Evolutionary conservation across 2,888 invertebrate species (phyloP).

Genomic region (Pristionchus exspectatus): DNA sequence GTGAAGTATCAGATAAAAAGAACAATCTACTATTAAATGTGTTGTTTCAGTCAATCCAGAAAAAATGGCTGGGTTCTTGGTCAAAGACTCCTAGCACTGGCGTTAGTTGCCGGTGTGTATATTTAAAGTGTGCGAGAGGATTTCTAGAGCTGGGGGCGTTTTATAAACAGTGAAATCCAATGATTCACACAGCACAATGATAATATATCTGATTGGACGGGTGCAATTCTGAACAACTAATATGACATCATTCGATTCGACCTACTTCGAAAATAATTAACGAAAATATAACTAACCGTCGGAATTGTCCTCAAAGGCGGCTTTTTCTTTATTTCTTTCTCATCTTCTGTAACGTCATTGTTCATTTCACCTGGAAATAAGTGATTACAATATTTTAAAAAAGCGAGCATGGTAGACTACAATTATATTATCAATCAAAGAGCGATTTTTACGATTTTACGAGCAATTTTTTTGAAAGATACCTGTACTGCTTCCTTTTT

Average conservation of each 20-base stretch:
- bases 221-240: no score
- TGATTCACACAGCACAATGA: neutral
- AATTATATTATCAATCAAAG: no score
- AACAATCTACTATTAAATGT: neutral
- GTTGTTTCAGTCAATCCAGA: no score
- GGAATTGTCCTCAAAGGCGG: slow-evolving; percentile 7
- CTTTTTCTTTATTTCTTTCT: slow-evolving; percentile 9
- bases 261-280: neutral
- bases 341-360: slow-evolving; percentile 4
- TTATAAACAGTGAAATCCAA: neutral
- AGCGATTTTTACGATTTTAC: no score
- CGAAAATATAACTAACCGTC: neutral
- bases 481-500: no score
- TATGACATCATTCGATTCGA: no score
- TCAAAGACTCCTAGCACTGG: no score
- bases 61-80: no score
- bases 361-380: neutral
- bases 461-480: no score
- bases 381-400: no score
- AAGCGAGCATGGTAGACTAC: no score
- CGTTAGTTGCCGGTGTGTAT: neutral
- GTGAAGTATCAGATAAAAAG: neutral
- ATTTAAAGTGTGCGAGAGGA: neutral
- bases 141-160: neutral
- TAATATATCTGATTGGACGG: no score